Conservation (phyloP, 2,113 vertebrate species). For the Hucho hucho region DNA sequence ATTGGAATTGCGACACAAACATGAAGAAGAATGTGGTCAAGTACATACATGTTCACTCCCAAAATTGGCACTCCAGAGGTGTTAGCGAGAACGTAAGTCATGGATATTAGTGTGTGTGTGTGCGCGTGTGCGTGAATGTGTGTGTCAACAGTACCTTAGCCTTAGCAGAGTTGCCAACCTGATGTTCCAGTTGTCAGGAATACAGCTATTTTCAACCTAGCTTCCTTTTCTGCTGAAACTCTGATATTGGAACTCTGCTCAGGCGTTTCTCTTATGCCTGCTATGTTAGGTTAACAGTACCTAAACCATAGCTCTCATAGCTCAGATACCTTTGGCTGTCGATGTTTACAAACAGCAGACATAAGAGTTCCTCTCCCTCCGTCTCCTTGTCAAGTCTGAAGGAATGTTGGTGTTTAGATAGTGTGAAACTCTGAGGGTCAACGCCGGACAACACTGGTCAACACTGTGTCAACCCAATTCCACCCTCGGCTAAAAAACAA, state of each 20-base stretch:
- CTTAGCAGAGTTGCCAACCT: too few species aligned
- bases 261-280: too few species aligned
- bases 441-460: conserved; percentile 5
- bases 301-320: conserved; percentile 51
- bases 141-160: conserved; percentile 41
- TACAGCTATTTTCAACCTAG: too few species aligned
- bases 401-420: conserved; percentile 31
- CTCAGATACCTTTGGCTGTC: conserved; percentile 48
- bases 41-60: conserved; percentile 40
- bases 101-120: conserved; percentile 28
- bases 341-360: conserved; percentile 49
- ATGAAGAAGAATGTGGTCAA: conserved; percentile 52
- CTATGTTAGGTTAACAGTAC: neutral
- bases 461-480: neutral
- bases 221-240: too few species aligned
- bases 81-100: conserved; percentile 20
- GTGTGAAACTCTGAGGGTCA: neutral
- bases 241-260: too few species aligned
- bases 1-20: conserved; percentile 39
- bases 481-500: too few species aligned
- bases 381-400: conserved; percentile 13
- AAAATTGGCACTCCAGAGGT: conserved; percentile 31
- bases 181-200: too few species aligned
- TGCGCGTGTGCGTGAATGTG: conserved; percentile 22
- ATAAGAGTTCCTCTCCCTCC: conserved; percentile 16